Evolutionary conservation across 2,888 invertebrate species (phyloP).

Genomic region (Ellobium chinense): DNA sequence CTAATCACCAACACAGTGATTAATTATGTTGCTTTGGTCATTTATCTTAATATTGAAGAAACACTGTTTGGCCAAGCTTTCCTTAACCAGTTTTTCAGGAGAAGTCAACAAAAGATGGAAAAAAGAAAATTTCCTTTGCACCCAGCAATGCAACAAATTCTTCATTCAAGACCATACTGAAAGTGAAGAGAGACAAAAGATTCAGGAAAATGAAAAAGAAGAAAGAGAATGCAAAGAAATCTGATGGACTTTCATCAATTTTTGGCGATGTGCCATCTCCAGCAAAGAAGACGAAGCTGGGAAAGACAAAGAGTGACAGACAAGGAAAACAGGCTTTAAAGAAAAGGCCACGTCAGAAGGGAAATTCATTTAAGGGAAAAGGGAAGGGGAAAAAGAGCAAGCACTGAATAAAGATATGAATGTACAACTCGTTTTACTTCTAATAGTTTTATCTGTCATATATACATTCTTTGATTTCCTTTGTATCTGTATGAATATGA

Average conservation of each 20-base stretch:
- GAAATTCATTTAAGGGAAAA: not conserved
- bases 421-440: too few relatives aligned
- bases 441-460: too few relatives aligned
- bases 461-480: too few relatives aligned
- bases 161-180: slow-evolving; percentile 26
- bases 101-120: not conserved
- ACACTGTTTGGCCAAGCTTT: too few relatives aligned
- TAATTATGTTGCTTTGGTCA: too few relatives aligned
- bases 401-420: not conserved
- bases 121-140: slow-evolving; percentile 29
- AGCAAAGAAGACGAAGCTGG: slow-evolving; percentile 3
- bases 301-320: not conserved
- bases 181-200: slow-evolving; percentile 29
- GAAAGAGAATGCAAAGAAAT: slow-evolving; percentile 21
- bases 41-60: too few relatives aligned
- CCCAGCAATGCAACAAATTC: slow-evolving; percentile 36
- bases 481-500: too few relatives aligned
- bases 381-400: not conserved
- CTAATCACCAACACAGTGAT: too few relatives aligned
- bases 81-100: slow-evolving; percentile 28
- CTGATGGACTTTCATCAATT: slow-evolving; percentile 30
- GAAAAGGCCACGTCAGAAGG: not conserved
- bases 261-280: slow-evolving; percentile 23
- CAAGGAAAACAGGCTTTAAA: not conserved
- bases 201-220: slow-evolving; percentile 43